phyloP scores from a whole-genome alignment of 1,140 invertebrate species.

The Coelopa frigida region DNA sequence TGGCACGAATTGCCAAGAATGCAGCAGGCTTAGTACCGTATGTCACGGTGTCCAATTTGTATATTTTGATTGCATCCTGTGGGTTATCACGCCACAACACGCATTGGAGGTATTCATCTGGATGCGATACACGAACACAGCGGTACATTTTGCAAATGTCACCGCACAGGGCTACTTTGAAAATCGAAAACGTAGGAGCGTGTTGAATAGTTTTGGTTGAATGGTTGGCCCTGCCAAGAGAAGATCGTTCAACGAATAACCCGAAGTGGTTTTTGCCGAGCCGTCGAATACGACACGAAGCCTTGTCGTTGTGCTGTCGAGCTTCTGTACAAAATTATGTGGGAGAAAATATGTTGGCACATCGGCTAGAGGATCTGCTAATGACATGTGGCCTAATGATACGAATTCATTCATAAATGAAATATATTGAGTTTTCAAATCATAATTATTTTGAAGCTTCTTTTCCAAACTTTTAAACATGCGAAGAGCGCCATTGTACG shows the following conservation, averaged over 20 bases:
- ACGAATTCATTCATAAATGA: slow-evolving; percentile 8
- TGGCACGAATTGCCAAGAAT: slow-evolving; percentile 1
- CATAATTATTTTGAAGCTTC: not conserved
- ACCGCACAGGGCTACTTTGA: slow-evolving; percentile 5
- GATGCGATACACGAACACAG: slow-evolving; percentile 6
- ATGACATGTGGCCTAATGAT: slow-evolving; percentile 3
- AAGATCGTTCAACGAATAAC: slow-evolving; percentile 18
- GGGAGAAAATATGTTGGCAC: slow-evolving; percentile 9
- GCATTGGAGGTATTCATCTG: slow-evolving; percentile 11
- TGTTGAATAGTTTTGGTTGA: slow-evolving; percentile 24
- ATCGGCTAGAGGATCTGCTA: not conserved
- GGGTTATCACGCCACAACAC: slow-evolving; percentile 4
- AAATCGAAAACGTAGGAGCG: slow-evolving; percentile 40
- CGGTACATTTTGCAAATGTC: slow-evolving; percentile 20
- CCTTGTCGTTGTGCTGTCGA: slow-evolving; percentile 19
- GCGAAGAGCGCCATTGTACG: not conserved
- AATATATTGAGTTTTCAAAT: slow-evolving; percentile 1
- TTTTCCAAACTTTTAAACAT: not conserved
- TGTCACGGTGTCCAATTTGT: slow-evolving; percentile 28
- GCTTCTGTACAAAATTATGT: slow-evolving; percentile 15
- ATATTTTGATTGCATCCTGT: not conserved
- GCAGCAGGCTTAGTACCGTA: slow-evolving; percentile 24
- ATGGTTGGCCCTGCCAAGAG: slow-evolving; percentile 14
- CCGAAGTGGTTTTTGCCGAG: slow-evolving; percentile 10
- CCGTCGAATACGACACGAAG: slow-evolving; percentile 15